Evolutionary conservation across 2,888 invertebrate species (phyloP), one percentile per base, ranked within the genome.

Genomic region (Caenorhabditis zanzibari): DNA sequence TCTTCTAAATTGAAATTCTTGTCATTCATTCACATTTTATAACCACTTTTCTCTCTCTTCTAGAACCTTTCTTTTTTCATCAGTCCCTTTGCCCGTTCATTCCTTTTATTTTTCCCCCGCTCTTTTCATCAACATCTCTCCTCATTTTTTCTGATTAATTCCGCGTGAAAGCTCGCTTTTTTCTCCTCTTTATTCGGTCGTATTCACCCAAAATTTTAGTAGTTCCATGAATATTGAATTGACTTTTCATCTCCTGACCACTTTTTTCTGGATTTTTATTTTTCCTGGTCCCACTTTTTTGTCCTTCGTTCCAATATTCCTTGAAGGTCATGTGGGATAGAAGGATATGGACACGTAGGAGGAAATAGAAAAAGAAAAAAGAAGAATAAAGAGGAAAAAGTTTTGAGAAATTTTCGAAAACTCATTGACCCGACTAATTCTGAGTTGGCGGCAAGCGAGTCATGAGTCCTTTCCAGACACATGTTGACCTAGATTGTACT

Each of bases 111-210:
- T 72, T 0, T 12, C 38, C n/a, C n/a, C n/a, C 54, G 4, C 28
- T 41, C 41, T 44, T 73, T 61, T 64, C 54, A 41, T 66, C 52
- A n/a, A 49, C 32, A n/a, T 52, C 66, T 68, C 66, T 68, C 35
- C 49, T 59, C 28, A 38, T 77, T 71, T 71, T 76, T 68, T 66
- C 59, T 71, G 79, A 79, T 79, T 79, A 79, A 71, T 71, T 71
- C 68, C 38, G 54, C 68, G 38, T 68, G 68, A 54, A 54, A 54
- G 68, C 68, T 68, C 71, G 19, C 56, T 38, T 24, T 26, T 66
- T 35, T 41, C 64, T 64, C 22, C 59, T 47, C 32, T 66, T 58
- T 61, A 61, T 44, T 24, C 64, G 38, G 26, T 38, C 28, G 26
- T 35, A 38, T 59, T 44, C 61, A 47, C 19, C 24, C 19, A 19